Evolutionary conservation across 2,888 invertebrate species (phyloP).

Genomic region (Alentia gelatinosa): DNA sequence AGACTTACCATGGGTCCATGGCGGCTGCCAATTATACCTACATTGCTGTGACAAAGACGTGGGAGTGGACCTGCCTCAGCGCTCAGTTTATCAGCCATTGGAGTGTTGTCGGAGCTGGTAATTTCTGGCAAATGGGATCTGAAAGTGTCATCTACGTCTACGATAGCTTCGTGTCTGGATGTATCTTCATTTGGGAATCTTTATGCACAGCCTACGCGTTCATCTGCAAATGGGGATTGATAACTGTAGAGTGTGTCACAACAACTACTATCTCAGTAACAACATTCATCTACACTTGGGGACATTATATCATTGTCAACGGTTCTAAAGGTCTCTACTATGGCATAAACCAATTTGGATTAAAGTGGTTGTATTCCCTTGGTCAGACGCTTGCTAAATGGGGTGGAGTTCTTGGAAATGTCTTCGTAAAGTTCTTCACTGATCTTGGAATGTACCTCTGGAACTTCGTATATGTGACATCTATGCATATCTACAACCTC

Average conservation of each 20-base stretch:
- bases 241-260: background rate
- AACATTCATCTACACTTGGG: constrained; percentile 51
- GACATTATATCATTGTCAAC: constrained; percentile 27
- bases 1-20: constrained; percentile 54
- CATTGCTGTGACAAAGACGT: constrained; percentile 7
- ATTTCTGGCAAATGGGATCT: background rate
- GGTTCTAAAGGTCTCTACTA: constrained; percentile 55
- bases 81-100: constrained; percentile 38
- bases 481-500: constrained; percentile 61
- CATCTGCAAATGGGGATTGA: constrained; percentile 20
- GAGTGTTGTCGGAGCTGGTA: constrained; percentile 11
- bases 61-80: background rate
- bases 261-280: constrained; percentile 19
- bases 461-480: constrained; percentile 57
- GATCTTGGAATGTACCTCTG: constrained; percentile 60
- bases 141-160: background rate
- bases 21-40: background rate
- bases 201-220: background rate
- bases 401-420: constrained; percentile 55
- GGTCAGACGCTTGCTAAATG: background rate
- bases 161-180: background rate
- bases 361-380: constrained; percentile 51
- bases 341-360: constrained; percentile 59
- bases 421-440: constrained; percentile 60
- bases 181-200: constrained; percentile 17